phyloP scores from a whole-genome alignment of 2,888 invertebrate species.

The Morinoia aosen region DNA sequence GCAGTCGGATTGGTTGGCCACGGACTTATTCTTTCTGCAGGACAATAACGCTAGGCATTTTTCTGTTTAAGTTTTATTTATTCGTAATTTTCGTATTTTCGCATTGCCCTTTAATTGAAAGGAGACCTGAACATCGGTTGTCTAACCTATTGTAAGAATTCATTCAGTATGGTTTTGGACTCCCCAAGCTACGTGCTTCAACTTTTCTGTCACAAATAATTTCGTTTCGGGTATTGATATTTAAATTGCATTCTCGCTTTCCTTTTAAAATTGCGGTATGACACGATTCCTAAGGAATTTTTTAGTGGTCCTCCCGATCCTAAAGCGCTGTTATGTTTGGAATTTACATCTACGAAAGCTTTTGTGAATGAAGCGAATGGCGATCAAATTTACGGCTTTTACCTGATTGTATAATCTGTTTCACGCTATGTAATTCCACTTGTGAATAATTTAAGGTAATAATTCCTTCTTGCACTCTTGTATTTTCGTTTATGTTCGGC shows the following conservation, averaged over 20 bases:
- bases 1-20: too few relatives aligned
- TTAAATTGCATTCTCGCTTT: not conserved
- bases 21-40: too few relatives aligned
- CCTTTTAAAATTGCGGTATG: too few relatives aligned
- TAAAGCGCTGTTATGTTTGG: not conserved
- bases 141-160: too few relatives aligned
- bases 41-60: too few relatives aligned
- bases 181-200: not conserved
- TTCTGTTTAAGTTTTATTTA: too few relatives aligned
- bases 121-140: too few relatives aligned
- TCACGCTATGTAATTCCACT: not conserved
- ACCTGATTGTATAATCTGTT: not conserved
- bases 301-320: not conserved
- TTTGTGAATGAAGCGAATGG: not conserved
- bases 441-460: not conserved
- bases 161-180: not conserved
- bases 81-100: too few relatives aligned
- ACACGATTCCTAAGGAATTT: not conserved
- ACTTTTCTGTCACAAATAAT: not conserved
- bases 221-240: not conserved
- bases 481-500: not conserved
- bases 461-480: not conserved
- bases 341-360: not conserved
- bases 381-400: not conserved
- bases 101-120: too few relatives aligned